These are phyloP conservation scores for Ophraella communa DNA, from an alignment of 2,888 invertebrate genomes.

Conservation along the genomic window DNA sequence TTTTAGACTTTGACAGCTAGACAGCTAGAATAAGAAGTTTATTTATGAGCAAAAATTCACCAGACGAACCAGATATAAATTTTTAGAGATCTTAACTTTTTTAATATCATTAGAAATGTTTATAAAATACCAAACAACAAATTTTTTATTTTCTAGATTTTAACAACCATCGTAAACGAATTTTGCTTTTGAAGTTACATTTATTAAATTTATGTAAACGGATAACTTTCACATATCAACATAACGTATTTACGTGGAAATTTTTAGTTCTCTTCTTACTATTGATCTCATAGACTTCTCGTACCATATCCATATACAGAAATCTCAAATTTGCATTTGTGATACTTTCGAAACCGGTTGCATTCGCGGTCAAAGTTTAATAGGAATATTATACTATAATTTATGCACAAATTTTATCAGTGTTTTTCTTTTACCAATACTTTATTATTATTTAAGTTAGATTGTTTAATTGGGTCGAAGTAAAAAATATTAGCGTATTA, in stretches of 20 bases:
- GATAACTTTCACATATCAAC: not conserved
- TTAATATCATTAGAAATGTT: too few species aligned
- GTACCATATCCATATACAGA: slow-evolving; percentile 22
- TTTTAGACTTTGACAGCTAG: too few species aligned
- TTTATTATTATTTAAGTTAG: slow-evolving; percentile 11
- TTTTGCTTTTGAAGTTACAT: not conserved
- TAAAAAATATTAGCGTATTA: not conserved
- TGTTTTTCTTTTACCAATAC: slow-evolving; percentile 14
- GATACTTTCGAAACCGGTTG: slow-evolving; percentile 36
- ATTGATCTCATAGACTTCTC: slow-evolving; percentile 2
- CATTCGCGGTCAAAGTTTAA: slow-evolving; percentile 31
- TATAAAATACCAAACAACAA: too few species aligned
- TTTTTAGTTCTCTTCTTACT: not conserved
- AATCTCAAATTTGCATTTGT: slow-evolving; percentile 35
- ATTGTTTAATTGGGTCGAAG: not conserved
- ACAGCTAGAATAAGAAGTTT: too few species aligned
- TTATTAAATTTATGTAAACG: not conserved
- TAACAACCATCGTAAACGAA: not conserved
- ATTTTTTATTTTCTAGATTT: too few species aligned
- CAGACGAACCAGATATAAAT: too few species aligned
- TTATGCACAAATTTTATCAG: slow-evolving; percentile 19
- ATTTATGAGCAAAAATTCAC: too few species aligned
- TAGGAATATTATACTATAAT: slow-evolving; percentile 27
- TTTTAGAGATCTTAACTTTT: too few species aligned
- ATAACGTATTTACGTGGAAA: not conserved